Conservation (phyloP, 2,888 invertebrate species). For the Frankliniella fusca region DNA sequence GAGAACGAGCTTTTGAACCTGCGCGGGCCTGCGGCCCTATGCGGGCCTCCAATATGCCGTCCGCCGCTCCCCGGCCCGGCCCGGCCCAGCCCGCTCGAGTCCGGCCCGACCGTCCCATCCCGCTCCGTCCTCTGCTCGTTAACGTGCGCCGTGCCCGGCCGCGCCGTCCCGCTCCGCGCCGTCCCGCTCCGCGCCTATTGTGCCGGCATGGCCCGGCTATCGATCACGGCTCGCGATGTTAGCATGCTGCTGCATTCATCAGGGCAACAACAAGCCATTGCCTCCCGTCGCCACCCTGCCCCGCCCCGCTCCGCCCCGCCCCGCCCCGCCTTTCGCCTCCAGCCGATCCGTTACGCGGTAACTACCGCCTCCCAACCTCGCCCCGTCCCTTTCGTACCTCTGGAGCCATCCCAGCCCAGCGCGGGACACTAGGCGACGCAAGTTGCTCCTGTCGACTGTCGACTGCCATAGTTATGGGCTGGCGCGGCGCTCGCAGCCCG, state of each 20-base stretch:
- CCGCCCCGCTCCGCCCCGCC: background rate
- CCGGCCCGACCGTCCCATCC: too few relatives aligned
- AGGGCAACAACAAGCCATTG: background rate
- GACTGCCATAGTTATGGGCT: too few relatives aligned
- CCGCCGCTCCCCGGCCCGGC: too few relatives aligned
- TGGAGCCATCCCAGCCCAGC: background rate
- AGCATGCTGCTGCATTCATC: constrained; percentile 10
- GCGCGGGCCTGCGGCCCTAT: background rate
- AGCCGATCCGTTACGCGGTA: too few relatives aligned
- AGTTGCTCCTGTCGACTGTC: constrained; percentile 8
- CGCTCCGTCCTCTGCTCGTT: too few relatives aligned
- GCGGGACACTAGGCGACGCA: background rate
- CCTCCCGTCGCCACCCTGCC: background rate
- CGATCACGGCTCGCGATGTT: constrained; percentile 9
- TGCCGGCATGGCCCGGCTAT: background rate
- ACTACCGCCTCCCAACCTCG: background rate
- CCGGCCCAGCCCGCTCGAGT: too few relatives aligned
- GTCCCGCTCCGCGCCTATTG: background rate
- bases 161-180: background rate
- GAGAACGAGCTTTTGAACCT: background rate
- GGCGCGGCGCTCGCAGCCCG: background rate
- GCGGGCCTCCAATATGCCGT: too few relatives aligned
- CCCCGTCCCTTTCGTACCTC: background rate
- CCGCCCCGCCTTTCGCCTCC: background rate
- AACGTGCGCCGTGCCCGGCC: background rate